These are phyloP conservation scores for Lingula anatina DNA, from an alignment of 2,888 invertebrate genomes.

Conservation along the genomic window DNA sequence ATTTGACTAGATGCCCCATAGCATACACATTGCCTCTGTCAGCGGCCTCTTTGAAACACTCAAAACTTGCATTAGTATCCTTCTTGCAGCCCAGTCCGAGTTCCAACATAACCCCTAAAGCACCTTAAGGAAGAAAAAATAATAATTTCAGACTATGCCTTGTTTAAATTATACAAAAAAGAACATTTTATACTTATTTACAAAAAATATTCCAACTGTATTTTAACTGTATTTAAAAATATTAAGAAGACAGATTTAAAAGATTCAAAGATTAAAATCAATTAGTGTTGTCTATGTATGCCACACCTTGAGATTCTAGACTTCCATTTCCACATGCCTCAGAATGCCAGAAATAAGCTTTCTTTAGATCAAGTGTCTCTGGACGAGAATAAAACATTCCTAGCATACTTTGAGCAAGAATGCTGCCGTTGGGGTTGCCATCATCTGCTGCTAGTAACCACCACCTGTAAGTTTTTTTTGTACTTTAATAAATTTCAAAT, in stretches of 20 bases:
- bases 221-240: too few relatives aligned
- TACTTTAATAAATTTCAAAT: not conserved
- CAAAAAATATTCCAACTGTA: too few relatives aligned
- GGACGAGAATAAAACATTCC: constrained; percentile 48
- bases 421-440: constrained; percentile 45
- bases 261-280: too few relatives aligned
- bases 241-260: too few relatives aligned
- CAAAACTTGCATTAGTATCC: constrained; percentile 38
- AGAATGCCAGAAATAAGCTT: constrained; percentile 52
- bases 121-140: constrained; percentile 27
- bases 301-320: constrained; percentile 53
- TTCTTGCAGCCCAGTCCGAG: constrained; percentile 42
- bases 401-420: constrained; percentile 47
- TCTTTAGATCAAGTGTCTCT: constrained; percentile 32
- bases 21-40: constrained; percentile 52
- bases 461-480: constrained; percentile 22
- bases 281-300: too few relatives aligned
- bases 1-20: constrained; percentile 48
- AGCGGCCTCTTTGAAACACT: constrained; percentile 45
- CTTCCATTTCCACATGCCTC: constrained; percentile 52
- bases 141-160: too few relatives aligned
- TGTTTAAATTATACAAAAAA: too few relatives aligned
- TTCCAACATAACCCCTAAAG: constrained; percentile 51
- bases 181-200: too few relatives aligned
- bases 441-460: constrained; percentile 50